phyloP scores from a whole-genome alignment of 2,113 vertebrate genomes.

The Puffinus mauretanicus region DNA sequence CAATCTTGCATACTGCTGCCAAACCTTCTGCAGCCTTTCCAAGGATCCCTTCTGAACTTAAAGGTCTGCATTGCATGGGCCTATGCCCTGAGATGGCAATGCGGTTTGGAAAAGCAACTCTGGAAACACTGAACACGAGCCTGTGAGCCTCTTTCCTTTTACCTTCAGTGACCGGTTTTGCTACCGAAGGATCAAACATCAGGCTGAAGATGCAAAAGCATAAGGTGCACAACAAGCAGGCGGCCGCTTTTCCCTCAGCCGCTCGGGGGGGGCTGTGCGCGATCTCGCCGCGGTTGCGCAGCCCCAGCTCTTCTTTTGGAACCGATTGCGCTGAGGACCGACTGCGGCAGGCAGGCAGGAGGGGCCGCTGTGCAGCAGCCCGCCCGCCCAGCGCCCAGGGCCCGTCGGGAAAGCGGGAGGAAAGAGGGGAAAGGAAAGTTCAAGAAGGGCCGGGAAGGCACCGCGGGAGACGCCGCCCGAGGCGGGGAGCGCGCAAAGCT shows the following conservation, averaged over 20 bases:
- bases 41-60: not conserved
- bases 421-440: not conserved
- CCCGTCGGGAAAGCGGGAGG: not conserved
- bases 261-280: accelerated
- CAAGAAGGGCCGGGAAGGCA: not conserved
- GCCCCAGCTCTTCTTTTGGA: not conserved
- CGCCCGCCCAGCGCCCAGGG: not conserved
- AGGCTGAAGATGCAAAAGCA: too few species aligned
- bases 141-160: not conserved
- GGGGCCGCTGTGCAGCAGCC: accelerated
- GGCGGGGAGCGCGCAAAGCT: accelerated
- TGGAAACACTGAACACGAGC: too few species aligned
- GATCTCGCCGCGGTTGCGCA: accelerated
- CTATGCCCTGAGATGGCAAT: accelerated
- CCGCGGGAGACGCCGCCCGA: not conserved
- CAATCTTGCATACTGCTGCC: not conserved
- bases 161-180: too few species aligned
- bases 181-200: accelerated
- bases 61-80: accelerated
- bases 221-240: accelerated
- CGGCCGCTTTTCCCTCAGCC: accelerated
- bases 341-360: not conserved
- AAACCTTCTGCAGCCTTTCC: not conserved
- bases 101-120: not conserved
- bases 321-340: accelerated